Evolutionary conservation across 1,140 invertebrate genomes (phyloP), one percentile per base, ranked within the genome.

Genomic region (Arion vulgaris): DNA sequence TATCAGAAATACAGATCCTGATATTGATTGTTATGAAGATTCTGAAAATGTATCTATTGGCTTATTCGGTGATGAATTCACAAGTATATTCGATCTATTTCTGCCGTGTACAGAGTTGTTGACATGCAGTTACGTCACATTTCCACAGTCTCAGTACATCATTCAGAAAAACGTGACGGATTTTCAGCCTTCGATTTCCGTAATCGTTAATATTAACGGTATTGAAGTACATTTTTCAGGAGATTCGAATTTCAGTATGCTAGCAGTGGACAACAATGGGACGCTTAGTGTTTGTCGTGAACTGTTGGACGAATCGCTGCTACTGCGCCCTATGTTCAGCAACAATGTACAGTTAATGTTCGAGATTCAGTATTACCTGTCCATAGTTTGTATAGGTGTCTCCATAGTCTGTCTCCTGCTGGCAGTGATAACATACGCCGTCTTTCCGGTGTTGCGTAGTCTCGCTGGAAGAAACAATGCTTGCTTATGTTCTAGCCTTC

Each of bases 401-500:
- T 80, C 78, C 5, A 80, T 80, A 41, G 0, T 71, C 36, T 38
- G 57, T 23, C 66, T 80, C 0, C 26, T 72, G 0, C 17, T 80
- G 26, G 39, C 66, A 7, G 19, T 80, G 57, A 15, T 69, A 34
- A 80, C 78, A 1, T 80, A 80, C 34, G 36, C 41, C 32, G 34
- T 32, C 26, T 80, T 80, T 51, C 17, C 41, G 5, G 78, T 49
- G 19, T 38, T 80, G 78, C 57, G 62, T 5, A 69, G 17, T 17
- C 4, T 32, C 23, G 57, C 78, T 19, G 78, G 78, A 23, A 69
- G 0, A 32, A 80, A 80, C 38, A 80, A 80, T 41, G 17, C 36
- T 11, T 32, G 36, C 17, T 39, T 80, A 17, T 41, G 39, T 49
- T 9, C 23, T 13, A 71, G 39, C 28, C 38, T 80, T 9, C 32